phyloP scores from a whole-genome alignment of 2,888 invertebrate species.

The Tetranychus piercei region DNA sequence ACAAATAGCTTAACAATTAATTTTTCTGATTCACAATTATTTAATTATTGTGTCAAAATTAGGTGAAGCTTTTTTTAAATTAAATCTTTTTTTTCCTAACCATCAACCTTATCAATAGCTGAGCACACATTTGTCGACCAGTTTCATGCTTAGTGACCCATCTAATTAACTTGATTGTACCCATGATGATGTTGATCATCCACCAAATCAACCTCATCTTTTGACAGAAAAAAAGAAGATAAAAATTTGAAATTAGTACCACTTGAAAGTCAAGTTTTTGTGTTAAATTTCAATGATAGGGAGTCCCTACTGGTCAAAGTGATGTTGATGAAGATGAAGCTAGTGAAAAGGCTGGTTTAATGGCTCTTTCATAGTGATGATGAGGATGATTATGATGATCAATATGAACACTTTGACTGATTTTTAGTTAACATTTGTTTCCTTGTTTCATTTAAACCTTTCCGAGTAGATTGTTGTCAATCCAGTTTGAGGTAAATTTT shows the following conservation, averaged over 20 bases:
- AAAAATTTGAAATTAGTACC: background rate
- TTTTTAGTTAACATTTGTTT: background rate
- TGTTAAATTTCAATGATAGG: background rate
- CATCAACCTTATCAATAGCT: too few species aligned
- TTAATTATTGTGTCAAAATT: background rate
- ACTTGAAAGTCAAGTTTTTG: background rate
- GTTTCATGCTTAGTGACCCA: background rate
- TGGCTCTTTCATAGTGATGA: background rate
- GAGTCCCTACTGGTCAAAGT: background rate
- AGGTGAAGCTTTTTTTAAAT: background rate
- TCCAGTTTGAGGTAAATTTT: background rate
- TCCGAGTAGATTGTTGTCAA: background rate
- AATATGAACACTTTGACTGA: background rate
- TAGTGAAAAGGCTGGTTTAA: too few species aligned
- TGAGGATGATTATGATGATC: background rate
- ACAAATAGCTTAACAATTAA: background rate
- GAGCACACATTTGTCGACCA: background rate
- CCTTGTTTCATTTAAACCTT: background rate
- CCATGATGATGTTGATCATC: background rate
- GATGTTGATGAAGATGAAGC: background rate
- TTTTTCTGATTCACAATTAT: background rate
- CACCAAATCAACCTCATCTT: background rate
- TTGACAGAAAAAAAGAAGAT: background rate
- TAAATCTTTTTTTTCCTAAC: too few species aligned
- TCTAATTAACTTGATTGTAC: background rate